Evolutionary conservation across 2,888 invertebrate genomes (phyloP), one percentile per base, ranked within the genome.

Genomic region (Galeopsomyia nigrocyanea): DNA sequence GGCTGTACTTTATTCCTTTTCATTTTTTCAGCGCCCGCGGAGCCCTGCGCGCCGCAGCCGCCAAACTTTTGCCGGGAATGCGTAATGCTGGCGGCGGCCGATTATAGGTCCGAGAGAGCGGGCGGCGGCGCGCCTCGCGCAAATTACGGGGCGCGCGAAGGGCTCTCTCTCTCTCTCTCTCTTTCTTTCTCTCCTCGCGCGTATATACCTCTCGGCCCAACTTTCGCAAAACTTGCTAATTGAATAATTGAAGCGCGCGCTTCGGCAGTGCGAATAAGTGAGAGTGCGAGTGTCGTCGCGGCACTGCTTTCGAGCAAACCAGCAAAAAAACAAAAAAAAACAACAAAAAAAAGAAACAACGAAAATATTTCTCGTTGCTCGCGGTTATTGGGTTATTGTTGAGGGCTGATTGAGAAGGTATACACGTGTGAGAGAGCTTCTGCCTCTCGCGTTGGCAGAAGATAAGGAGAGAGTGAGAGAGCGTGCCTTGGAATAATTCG

Each of bases 211-310:
- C 22, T 17, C 58, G 61, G 21, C 57, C 46, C 55, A 71, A 74
- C 70, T 74, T 74, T 71, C 55, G 71, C 64, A 64, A 74, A 71
- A 74, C 70, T 71, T 74, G 17, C 63, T 74, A 74, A 74, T 74
- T 70, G 67, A 67, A 75, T 70, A 73, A 73, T 68, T 74, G 69
- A 73, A 67, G 63, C 53, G 66, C 14, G 56, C 7, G 39, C 47
- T 7, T 10, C 39, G 13, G 49, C 3, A 49, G 21, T 47, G 47
- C 3, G 51, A 26, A 39, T 50, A n/a, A 61, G 53, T 14, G 49
- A 50, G 56, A 21, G 55, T 1, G 39, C 7, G 39, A 39, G 13
- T 39, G 39, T 39, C 39, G 10, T 39, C 39, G 39, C 39, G 39
- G 39, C 39, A 39, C 7, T 10, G 39, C 39, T 39, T 39, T 39